Evolutionary conservation across 2,888 invertebrate species (phyloP), one percentile per base, ranked within the genome.

Genomic region (Agonopterix alstromeriana): DNA sequence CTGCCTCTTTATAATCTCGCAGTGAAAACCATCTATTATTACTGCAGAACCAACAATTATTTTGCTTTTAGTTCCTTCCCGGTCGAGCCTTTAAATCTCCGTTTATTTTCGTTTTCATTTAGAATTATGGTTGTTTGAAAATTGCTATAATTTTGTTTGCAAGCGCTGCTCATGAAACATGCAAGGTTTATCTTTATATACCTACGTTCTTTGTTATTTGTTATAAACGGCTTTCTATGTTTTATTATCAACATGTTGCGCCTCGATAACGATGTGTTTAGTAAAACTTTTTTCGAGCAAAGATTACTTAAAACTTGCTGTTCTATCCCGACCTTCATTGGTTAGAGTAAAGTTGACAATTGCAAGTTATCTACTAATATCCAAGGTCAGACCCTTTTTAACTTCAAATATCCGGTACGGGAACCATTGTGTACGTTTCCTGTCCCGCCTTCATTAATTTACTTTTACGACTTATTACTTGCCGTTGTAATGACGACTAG

Each of bases 371-470:
- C 10, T 38, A 38, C 38, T 9, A 38, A 54, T 62, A 55, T 60
- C 53, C 77, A 81, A 82, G 82, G 83, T 82, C 77, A 71, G 72
- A 67, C 81, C 79, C 79, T 78, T 77, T 70, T 60, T 69, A 71
- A 73, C 65, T 58, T 58, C 63, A 65, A 64, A 73, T 76, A 78
- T 85, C 84, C 83, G 84, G 68, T 64, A 61, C 53, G 49, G 54
- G 51, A 59, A 61, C 70, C 68, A 82, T 82, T 82, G 79, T 80
- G 57, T 60, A 50, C 56, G 61, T 65, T 77, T 85, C 85, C 84
- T 74, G 80, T 76, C 77, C 60, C 77, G 69, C 77, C 77, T 76
- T 67, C 63, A 70, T 74, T 82, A 71, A 77, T 76, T 71, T 67
- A 72, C 65, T 68, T 77, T 81, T 73, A 82, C 74, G 75, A 79